These are phyloP conservation scores for Drosophila pseudoananassae DNA, from an alignment of 1,140 invertebrate genomes.

Conservation along the genomic window DNA sequence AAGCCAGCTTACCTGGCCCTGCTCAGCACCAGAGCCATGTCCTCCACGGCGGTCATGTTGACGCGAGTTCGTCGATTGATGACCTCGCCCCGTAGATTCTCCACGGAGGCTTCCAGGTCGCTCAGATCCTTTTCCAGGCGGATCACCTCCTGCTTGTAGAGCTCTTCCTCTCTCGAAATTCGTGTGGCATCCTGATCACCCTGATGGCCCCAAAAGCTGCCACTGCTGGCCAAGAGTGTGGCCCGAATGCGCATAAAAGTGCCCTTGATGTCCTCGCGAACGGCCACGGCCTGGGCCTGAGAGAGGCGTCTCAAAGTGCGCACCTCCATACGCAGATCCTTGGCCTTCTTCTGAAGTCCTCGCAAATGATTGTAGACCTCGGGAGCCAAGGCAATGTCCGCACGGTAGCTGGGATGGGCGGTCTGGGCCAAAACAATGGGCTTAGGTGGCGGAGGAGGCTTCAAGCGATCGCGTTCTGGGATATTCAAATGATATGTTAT, in stretches of 20 bases:
- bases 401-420: slow-evolving; percentile 85
- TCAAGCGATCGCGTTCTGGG: slow-evolving; percentile 91
- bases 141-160: slow-evolving; percentile 95
- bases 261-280: slow-evolving; percentile 95
- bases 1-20: slow-evolving; percentile 88
- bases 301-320: slow-evolving; percentile 93
- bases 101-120: slow-evolving; percentile 96
- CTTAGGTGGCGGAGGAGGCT: slow-evolving; percentile 94
- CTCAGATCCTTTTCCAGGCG: slow-evolving; percentile 96
- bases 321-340: slow-evolving; percentile 94
- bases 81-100: slow-evolving; percentile 96
- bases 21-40: slow-evolving; percentile 96
- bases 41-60: slow-evolving; percentile 98
- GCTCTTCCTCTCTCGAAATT: slow-evolving; percentile 91
- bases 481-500: background rate
- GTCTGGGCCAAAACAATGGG: slow-evolving; percentile 88
- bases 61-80: slow-evolving; percentile 97
- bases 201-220: slow-evolving; percentile 86
- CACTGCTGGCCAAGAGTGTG: slow-evolving; percentile 88
- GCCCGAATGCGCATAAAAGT: slow-evolving; percentile 93
- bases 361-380: slow-evolving; percentile 95
- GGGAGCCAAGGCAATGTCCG: slow-evolving; percentile 88
- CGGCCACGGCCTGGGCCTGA: slow-evolving; percentile 94
- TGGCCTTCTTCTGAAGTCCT: slow-evolving; percentile 94
- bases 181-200: slow-evolving; percentile 85